Conservation (phyloP, 2,888 invertebrate genomes). For the Brenthis hecate region DNA sequence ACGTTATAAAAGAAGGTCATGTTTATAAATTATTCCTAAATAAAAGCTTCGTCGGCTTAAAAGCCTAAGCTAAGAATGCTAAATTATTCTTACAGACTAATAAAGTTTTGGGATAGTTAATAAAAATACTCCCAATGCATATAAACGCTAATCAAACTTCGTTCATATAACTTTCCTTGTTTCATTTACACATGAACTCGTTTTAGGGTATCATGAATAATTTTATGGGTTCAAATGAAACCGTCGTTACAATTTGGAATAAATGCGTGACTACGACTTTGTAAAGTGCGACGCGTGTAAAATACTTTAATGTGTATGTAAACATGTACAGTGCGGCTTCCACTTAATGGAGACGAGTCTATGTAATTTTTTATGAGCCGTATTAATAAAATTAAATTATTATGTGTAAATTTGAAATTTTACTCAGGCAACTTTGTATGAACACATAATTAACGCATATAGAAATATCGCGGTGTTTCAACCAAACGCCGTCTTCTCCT, state of each 20-base stretch:
- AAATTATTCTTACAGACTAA: constrained; percentile 6
- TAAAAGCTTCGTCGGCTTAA: constrained; percentile 13
- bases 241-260: constrained; percentile 22
- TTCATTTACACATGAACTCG: constrained; percentile 64
- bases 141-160: constrained; percentile 69
- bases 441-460: constrained; percentile 14
- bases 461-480: neutral
- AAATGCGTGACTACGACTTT: constrained; percentile 9
- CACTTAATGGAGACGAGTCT: constrained; percentile 7
- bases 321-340: constrained; percentile 22
- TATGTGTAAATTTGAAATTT: neutral
- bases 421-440: neutral
- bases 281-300: constrained; percentile 15
- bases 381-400: constrained; percentile 15
- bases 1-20: constrained; percentile 1
- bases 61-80: constrained; percentile 12
- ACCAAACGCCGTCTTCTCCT: no score
- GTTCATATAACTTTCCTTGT: constrained; percentile 71
- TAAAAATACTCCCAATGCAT: constrained; percentile 49
- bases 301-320: constrained; percentile 13
- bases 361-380: constrained; percentile 10
- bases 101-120: constrained; percentile 20
- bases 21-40: constrained; percentile 17
- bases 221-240: constrained; percentile 41
- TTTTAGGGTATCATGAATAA: constrained; percentile 63